A percentile compares a stretch with the other conserved stretches of the same genome.
Evolutionary conservation across 2,888 invertebrate species (phyloP).

Genomic region (Harpagoxenus sublaevis): DNA sequence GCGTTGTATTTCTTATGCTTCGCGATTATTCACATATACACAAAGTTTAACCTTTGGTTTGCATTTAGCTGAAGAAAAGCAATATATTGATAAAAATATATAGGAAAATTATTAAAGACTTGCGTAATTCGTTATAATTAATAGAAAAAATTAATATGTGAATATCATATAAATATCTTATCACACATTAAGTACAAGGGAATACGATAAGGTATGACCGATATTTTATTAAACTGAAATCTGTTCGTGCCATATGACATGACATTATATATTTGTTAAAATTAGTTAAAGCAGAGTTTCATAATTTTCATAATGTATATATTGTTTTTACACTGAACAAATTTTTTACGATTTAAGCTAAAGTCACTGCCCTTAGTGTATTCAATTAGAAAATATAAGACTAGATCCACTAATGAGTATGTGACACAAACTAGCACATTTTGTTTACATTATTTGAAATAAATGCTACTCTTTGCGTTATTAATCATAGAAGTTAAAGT

Average conservation of each 20-base stretch:
- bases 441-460: conserved; percentile 36
- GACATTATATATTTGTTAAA: conserved; percentile 61
- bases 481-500: conserved; percentile 37
- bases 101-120: conserved; percentile 15
- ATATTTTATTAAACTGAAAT: conserved; percentile 59
- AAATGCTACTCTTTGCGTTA: conserved; percentile 38
- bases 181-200: conserved; percentile 18
- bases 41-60: conserved; percentile 10
- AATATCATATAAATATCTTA: conserved; percentile 27
- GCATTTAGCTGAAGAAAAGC: conserved; percentile 10
- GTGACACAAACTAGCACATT: conserved; percentile 53
- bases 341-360: conserved; percentile 64
- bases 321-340: conserved; percentile 56
- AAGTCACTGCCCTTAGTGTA: conserved; percentile 72
- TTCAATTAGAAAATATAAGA: conserved; percentile 48
- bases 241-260: conserved; percentile 74
- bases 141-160: conserved; percentile 19
- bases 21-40: conserved; percentile 1
- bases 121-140: conserved; percentile 23
- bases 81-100: conserved; percentile 21
- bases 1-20: conserved; percentile 13
- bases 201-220: conserved; percentile 58
- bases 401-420: conserved; percentile 53
- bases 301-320: conserved; percentile 47
- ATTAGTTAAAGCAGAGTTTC: conserved; percentile 58